Evolutionary conservation across 2,113 vertebrate species (phyloP).

Genomic region (Paramormyrops kingsleyae): DNA sequence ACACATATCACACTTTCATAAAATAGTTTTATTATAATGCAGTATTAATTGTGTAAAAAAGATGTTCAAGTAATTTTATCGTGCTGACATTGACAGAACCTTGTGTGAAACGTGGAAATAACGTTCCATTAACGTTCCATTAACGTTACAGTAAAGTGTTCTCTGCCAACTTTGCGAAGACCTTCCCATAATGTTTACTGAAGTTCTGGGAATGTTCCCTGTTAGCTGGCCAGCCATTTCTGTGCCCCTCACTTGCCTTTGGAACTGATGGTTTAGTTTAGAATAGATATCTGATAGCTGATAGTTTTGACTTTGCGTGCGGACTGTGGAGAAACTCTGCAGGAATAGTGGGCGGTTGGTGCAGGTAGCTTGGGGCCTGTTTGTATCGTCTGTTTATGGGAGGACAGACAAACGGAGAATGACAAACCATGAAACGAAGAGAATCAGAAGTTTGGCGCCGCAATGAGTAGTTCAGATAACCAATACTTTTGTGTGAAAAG

Average conservation of each 20-base stretch:
- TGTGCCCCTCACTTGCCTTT: neutral
- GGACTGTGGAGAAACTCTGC: neutral
- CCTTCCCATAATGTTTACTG: neutral
- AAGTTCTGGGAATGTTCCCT: neutral
- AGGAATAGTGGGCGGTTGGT: neutral
- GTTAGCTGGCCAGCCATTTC: neutral
- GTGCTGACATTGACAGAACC: neutral
- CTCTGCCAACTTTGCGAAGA: neutral
- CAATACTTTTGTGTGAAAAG: conserved; percentile 12
- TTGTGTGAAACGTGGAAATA: neutral
- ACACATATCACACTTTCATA: neutral
- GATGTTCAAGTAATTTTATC: neutral
- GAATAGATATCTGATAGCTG: neutral
- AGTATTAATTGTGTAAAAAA: neutral
- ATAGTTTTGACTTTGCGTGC: neutral
- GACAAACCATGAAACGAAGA: neutral
- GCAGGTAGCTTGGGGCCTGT: neutral
- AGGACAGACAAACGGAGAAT: neutral
- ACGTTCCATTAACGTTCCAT: neutral
- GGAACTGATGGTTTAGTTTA: neutral
- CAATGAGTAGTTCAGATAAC: neutral
- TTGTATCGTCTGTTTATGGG: neutral
- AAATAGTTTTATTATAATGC: neutral
- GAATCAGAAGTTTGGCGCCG: neutral
- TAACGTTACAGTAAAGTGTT: neutral